These are phyloP conservation scores for Cyanoramphus novaezelandiae DNA, from an alignment of 2,113 vertebrate genomes.

Conservation along the genomic window DNA sequence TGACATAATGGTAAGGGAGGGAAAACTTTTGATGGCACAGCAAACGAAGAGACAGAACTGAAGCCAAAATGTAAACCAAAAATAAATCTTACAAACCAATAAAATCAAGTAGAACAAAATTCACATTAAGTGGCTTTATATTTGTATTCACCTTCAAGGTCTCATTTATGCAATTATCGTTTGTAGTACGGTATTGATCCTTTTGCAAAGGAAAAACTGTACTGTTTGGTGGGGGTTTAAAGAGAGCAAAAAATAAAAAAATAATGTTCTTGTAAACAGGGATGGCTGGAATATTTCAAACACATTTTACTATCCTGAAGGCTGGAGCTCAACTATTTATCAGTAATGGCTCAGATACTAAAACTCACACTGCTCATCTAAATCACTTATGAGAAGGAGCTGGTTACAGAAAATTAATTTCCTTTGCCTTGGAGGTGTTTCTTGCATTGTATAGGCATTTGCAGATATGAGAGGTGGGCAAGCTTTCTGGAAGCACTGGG, in stretches of 20 bases:
- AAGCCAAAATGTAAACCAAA: background rate
- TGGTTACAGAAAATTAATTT: background rate
- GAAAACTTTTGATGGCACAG: background rate
- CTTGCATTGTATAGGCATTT: background rate
- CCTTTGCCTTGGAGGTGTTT: background rate
- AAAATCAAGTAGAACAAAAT: background rate
- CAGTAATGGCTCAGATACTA: background rate
- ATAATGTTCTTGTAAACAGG: background rate
- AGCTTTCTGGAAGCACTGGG: background rate
- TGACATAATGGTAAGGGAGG: background rate
- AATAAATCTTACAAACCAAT: background rate
- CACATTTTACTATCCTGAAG: background rate
- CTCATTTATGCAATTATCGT: background rate
- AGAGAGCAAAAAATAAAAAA: background rate
- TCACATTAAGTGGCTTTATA: background rate
- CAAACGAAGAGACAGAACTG: background rate
- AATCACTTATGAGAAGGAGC: background rate
- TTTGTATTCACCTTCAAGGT: background rate
- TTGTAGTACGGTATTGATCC: background rate
- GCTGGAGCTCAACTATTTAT: background rate
- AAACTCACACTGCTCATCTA: background rate
- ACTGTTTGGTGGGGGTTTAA: background rate
- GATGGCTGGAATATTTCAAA: background rate
- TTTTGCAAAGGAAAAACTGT: background rate
- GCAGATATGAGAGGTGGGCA: background rate